Evolutionary conservation across 2,888 invertebrate genomes (phyloP).

Genomic region (Plemyria rubiginata): DNA sequence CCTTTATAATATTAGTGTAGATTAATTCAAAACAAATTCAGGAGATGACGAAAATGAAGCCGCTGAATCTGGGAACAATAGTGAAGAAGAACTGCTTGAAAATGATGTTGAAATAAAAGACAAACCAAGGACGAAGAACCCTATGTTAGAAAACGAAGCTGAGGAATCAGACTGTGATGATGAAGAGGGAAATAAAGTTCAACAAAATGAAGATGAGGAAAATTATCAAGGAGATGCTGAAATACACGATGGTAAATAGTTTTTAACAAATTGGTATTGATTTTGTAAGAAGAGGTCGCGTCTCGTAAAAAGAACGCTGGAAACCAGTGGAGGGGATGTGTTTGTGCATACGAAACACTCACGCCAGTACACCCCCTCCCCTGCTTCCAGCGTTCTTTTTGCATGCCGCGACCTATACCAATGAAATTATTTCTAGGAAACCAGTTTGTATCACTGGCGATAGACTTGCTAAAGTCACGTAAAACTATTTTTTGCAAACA

Average conservation of each 20-base stretch:
- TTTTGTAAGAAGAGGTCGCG: background rate
- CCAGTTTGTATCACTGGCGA: too few relatives aligned
- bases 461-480: too few relatives aligned
- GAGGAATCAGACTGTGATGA: constrained; percentile 76
- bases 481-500: too few relatives aligned
- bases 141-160: constrained; percentile 79
- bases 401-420: too few relatives aligned
- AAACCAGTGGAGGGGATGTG: too few relatives aligned
- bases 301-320: too few relatives aligned
- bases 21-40: constrained; percentile 25
- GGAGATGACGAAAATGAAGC: constrained; percentile 71
- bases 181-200: constrained; percentile 25
- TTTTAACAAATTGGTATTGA: background rate
- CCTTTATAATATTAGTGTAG: too few relatives aligned
- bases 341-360: too few relatives aligned
- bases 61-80: constrained; percentile 43
- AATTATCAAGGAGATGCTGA: constrained; percentile 52
- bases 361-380: too few relatives aligned
- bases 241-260: constrained; percentile 35
- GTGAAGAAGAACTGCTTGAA: constrained; percentile 69
- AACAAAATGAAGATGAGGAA: constrained; percentile 50
- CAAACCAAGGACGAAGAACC: constrained; percentile 70
- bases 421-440: background rate
- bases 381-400: too few relatives aligned
- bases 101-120: constrained; percentile 65